Percentiles rank a stretch among this genome's conserved stretches.
phyloP scores from a whole-genome alignment of 2,888 invertebrate species.

The Cenopis cana region DNA sequence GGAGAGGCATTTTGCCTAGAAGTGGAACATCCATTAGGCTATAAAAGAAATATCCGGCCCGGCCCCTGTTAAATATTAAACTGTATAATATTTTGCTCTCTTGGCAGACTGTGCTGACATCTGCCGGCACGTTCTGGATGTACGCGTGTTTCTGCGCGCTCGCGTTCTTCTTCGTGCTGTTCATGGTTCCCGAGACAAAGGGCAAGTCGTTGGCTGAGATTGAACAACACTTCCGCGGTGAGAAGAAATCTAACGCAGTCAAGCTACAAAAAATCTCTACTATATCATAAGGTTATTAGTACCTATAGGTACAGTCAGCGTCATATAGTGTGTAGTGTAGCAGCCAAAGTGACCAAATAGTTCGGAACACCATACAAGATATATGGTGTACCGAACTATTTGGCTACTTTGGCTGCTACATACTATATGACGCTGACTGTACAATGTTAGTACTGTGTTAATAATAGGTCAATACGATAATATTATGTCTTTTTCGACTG shows the following conservation, averaged over 20 bases:
- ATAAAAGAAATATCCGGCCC: too few species aligned
- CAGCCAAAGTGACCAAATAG: too few species aligned
- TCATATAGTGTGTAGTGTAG: too few species aligned
- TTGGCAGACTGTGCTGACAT: slow-evolving; percentile 71
- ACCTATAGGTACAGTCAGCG: too few species aligned
- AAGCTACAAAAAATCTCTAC: slow-evolving; percentile 57
- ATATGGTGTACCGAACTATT: too few species aligned
- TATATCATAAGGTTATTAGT: slow-evolving; percentile 32
- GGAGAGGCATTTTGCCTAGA: too few species aligned
- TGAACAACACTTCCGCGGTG: slow-evolving; percentile 78
- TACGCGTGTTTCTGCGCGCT: slow-evolving; percentile 79
- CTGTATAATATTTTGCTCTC: slow-evolving; percentile 10
- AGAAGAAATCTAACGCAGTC: slow-evolving; percentile 58
- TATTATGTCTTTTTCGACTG: background rate
- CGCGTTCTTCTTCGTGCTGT: slow-evolving; percentile 82
- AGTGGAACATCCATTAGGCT: too few species aligned
- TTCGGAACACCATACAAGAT: too few species aligned
- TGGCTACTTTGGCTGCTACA: too few species aligned
- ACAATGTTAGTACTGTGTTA: background rate
- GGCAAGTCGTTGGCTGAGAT: slow-evolving; percentile 89
- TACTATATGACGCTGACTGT: too few species aligned
- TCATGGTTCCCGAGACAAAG: slow-evolving; percentile 88
- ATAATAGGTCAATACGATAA: background rate
- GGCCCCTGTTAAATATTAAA: background rate
- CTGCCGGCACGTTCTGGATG: slow-evolving; percentile 85